phyloP scores from a whole-genome alignment of 2,113 vertebrate genomes.

The Pedionomus torquatus region DNA sequence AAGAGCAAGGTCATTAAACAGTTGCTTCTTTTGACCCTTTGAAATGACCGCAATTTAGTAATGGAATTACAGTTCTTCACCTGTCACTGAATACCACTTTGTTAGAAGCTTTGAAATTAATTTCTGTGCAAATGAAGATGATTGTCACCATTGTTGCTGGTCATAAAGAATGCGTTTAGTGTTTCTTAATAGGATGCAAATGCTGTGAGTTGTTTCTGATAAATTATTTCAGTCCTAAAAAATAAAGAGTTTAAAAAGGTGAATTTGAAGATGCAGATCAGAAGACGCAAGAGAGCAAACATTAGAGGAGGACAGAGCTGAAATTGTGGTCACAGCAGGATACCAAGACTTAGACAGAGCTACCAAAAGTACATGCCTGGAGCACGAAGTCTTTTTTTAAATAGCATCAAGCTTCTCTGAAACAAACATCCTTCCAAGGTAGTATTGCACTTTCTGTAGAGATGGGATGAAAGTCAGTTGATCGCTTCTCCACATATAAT shows the following conservation, averaged over 20 bases:
- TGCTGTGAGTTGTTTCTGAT: background rate
- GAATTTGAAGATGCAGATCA: background rate
- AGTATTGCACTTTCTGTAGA: background rate
- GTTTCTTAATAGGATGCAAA: conserved; percentile 32
- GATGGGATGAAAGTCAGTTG: background rate
- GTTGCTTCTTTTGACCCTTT: conserved; percentile 25
- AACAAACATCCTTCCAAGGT: background rate
- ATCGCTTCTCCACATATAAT: background rate
- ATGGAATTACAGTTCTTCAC: conserved; percentile 51
- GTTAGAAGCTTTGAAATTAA: background rate
- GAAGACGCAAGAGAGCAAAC: background rate
- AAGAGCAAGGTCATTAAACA: conserved; percentile 27
- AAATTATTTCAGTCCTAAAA: background rate
- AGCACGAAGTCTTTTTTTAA: background rate
- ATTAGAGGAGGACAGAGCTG: background rate
- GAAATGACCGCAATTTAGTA: conserved; percentile 45
- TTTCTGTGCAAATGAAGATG: conserved; percentile 30
- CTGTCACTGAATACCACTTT: background rate
- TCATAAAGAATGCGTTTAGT: background rate
- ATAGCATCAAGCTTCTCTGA: background rate
- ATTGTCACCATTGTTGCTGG: background rate
- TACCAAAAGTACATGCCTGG: background rate
- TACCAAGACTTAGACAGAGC: background rate
- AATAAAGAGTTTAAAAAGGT: background rate
- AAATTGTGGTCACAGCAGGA: background rate